Base-by-base conservation (phyloP, 2,888 invertebrate species). In the Tiliacea aurago region DNA sequence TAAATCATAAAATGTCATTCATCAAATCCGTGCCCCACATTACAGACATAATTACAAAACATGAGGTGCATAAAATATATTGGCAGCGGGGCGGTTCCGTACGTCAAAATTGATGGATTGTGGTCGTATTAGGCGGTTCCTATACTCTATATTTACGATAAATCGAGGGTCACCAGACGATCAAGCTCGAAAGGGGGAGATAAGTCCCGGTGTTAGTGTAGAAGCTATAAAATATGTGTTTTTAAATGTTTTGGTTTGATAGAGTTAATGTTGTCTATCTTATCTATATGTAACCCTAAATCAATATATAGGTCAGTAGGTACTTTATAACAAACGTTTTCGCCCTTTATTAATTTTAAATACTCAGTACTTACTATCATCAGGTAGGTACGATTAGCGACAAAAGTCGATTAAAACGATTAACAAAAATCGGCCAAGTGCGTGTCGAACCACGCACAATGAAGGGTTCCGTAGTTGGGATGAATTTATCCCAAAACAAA, bases 81-180 rank as follows among this genome's bases (percentile, higher is more conserved):
- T 81, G 80, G 82, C 73, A 68, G 41, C 18, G 49, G 78, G 76
- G 64, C 78, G 78, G 80, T 71, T 76, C 45, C 70, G 61, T 77
- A 75, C 77, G 86, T 84, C 86, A 86, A 74, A 71, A 28, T 85
- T 86, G 86, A 86, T 86, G 74, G 86, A 86, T 86, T 77, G 71
- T 64, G 37, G 62, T 73, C 76, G 73, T 84, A 86, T 85, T 76
- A 82, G 72, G 77, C 78, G 63, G 76, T 81, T 80, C 74, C 71
- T 79, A 23, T 80, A 79, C 81, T 86, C 72, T 67, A 70, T 61
- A 67, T 76, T 81, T 81, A 76, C 81, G 80, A 84, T 83, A 76
- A 84, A 86, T 84, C 56, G 73, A 64, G 74, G 79, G 76, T 77
- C 67, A 75, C 70, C 23, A 70, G 62, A 78, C 85, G 87, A 86